These are phyloP conservation scores for Myotis pilosus DNA, from an alignment of 2,797 vertebrate species.

Conservation along the genomic window DNA sequence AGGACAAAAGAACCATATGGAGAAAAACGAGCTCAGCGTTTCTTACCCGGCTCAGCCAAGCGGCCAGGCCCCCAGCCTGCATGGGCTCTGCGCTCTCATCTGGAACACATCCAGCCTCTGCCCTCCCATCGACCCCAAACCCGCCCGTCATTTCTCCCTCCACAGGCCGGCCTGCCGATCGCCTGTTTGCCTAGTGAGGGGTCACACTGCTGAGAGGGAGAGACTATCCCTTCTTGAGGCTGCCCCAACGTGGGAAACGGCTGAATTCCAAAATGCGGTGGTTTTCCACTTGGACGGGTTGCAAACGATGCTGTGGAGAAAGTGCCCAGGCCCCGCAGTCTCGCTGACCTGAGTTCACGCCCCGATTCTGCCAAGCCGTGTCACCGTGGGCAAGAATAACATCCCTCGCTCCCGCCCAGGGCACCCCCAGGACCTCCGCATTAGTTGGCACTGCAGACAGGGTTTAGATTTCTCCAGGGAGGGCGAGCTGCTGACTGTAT, in stretches of 20 bases:
- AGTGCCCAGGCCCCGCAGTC: neutral
- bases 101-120: neutral
- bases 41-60: neutral
- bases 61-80: neutral
- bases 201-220: neutral
- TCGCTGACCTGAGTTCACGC: neutral
- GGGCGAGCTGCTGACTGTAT: accelerated
- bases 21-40: conserved; percentile 38
- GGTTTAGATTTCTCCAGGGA: neutral
- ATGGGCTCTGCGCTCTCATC: neutral
- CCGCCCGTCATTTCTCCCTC: neutral
- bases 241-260: neutral
- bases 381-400: neutral
- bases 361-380: neutral
- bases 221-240: neutral
- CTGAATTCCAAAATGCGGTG: neutral
- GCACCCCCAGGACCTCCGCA: neutral
- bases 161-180: neutral
- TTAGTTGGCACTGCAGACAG: neutral
- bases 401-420: neutral
- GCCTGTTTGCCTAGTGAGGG: neutral
- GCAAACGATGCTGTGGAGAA: neutral
- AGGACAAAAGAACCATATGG: conserved; percentile 27
- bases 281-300: neutral
- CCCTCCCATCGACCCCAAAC: neutral